phyloP scores from a whole-genome alignment of 2,888 invertebrate genomes.

The Cetonia aurata region DNA sequence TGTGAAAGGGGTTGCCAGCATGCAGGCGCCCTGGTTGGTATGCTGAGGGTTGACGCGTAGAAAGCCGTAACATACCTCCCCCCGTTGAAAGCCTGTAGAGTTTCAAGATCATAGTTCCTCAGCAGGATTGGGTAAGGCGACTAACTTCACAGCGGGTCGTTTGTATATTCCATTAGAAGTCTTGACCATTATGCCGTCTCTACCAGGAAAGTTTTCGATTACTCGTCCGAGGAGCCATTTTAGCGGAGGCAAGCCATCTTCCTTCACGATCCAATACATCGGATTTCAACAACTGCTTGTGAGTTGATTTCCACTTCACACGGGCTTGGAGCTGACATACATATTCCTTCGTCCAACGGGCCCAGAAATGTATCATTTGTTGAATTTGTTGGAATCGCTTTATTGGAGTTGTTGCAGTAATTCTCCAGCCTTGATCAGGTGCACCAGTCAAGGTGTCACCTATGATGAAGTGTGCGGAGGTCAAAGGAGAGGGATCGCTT shows the following conservation, averaged over 20 bases:
- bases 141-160: too few species aligned
- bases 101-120: not conserved
- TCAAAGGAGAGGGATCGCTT: slow-evolving; percentile 51
- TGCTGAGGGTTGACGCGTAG: too few species aligned
- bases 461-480: slow-evolving; percentile 20
- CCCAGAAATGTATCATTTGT: slow-evolving; percentile 49
- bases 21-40: too few species aligned
- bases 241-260: slow-evolving; percentile 44
- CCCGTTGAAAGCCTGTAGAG: slow-evolving; percentile 1
- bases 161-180: too few species aligned
- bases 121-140: not conserved
- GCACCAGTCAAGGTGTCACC: too few species aligned
- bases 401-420: not conserved
- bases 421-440: too few species aligned
- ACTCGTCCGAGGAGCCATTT: slow-evolving; percentile 45
- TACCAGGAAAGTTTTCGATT: slow-evolving; percentile 9
- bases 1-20: too few species aligned
- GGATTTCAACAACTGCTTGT: not conserved
- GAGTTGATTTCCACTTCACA: slow-evolving; percentile 46
- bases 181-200: slow-evolving; percentile 10
- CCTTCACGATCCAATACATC: slow-evolving; percentile 39
- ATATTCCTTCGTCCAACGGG: slow-evolving; percentile 52
- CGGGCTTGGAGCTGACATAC: slow-evolving; percentile 49
- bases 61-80: slow-evolving; percentile 4
- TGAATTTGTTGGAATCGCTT: slow-evolving; percentile 51